Percentiles rank a stretch among this genome's conserved stretches.
phyloP scores from a whole-genome alignment of 2,797 vertebrate genomes.

The Rhinoraja longicauda region DNA sequence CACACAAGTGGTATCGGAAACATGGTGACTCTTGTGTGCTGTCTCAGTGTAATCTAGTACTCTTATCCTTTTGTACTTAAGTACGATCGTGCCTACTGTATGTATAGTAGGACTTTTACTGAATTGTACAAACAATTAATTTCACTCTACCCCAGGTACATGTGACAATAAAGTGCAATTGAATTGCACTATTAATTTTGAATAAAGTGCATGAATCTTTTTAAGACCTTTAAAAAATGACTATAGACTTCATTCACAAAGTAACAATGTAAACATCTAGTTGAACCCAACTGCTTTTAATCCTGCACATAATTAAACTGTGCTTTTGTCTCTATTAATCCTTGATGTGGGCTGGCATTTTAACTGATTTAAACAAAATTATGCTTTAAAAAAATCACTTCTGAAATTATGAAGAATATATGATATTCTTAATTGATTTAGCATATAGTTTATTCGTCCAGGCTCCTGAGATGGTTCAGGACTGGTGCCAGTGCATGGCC shows the following conservation, averaged over 20 bases:
- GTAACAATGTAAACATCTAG: neutral
- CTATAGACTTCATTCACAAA: neutral
- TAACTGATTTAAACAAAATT: neutral
- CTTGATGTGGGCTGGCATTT: neutral
- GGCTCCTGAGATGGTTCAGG: neutral
- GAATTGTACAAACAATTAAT: no score
- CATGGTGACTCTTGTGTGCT: no score
- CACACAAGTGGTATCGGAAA: no score
- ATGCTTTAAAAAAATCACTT: neutral
- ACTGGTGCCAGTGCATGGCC: neutral
- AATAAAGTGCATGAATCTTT: neutral
- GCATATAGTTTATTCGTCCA: neutral
- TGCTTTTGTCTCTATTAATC: neutral
- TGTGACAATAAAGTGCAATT: no score
- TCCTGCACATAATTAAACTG: neutral
- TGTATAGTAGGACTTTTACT: no score
- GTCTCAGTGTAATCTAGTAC: no score
- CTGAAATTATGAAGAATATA: neutral
- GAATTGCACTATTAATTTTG: neutral
- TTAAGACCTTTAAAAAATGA: neutral
- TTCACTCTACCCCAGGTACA: no score
- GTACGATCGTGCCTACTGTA: no score
- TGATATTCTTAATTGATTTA: neutral
- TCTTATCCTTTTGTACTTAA: no score
- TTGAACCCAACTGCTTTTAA: neutral